Evolutionary conservation across 2,797 vertebrate species (phyloP), one percentile per base, ranked within the genome.

Genomic region (Potorous gilbertii): DNA sequence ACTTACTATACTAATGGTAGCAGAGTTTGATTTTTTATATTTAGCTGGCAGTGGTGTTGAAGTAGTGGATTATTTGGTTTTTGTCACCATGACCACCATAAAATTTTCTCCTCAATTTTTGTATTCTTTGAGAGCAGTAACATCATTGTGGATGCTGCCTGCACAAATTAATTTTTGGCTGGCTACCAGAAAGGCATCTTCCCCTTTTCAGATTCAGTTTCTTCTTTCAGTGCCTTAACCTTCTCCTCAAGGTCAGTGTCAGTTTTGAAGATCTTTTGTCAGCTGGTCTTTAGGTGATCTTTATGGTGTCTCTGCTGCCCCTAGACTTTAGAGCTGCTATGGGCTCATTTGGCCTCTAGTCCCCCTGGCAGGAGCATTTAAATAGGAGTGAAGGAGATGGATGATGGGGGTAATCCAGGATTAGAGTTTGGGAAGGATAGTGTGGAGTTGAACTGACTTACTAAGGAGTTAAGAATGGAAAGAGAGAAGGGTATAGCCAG

Each of bases 21-120:
- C 52, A 90, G 98, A 56, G 96, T 92, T 98, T 55, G 99, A 96
- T 10, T 97, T 98, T 95, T 98, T 98, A 92, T 98, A 94, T 0
- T 93, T 96, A 93, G 98, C 95, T 96, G 99, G 92, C 93, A 98
- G 96, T 66, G 99, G 93, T 94, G 98, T 97, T 28, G 99, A 90
- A 90, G 98, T 96, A 27, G 98, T 55, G 93, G 99, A 98, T 52
- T 99, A 97, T 99, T 99, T 99, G 97, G 99, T 98, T 99, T 99
- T 99, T 98, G 99, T 99, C 98, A 99, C 99, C 99, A 99, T 99
- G 98, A 99, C 99, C 96, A 99, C 99, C 98, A 99, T 99, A 97
- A 99, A 99, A 99, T 99, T 98, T 99, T 99, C 98, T 99, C 99
- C 95, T 99, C 99, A 92, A 99, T 99, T 98, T 98, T 99, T 99